Evolutionary conservation across 2,888 invertebrate genomes (phyloP), one percentile per base, ranked within the genome.

Genomic region (Cylindroiulus punctatus): DNA sequence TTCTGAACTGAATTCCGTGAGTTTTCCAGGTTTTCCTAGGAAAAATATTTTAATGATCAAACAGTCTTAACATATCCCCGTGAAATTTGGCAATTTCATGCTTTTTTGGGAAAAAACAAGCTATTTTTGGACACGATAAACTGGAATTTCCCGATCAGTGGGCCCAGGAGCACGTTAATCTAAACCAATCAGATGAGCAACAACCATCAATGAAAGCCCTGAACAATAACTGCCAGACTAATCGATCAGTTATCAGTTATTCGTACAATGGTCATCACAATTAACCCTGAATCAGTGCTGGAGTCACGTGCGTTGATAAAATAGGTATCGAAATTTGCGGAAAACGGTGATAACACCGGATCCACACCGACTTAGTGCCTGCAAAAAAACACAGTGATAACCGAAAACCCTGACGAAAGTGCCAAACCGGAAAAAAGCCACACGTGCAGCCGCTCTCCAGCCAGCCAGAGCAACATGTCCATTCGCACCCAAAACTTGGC

Each of bases 401-500:
- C 1, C 4, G 52, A 52, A 10, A 19, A 52, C n/a, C 52, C n/a
- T n/a, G n/a, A n/a, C n/a, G n/a, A n/a, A n/a, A n/a, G n/a, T n/a
- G n/a, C n/a, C 52, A n/a, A 36, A 52, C 4, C 52, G n/a, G 52
- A 52, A n/a, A 47, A 52, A 52, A 7, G 30, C 14, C 76, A 76
- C 30, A 30, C 30, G 12, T 76, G 76, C 14, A 14, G 30, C 26
- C 76, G 76, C 44, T 12, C 12, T 44, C 12, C 44, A 44, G 30
- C 30, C 30, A 76, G 65, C 65, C 65, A 65, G 14, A 12, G 14
- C 76, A 76, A 14, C 76, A 76, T 76, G 76, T 76, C 76, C 76
- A 76, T 76, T 76, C 22, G 76, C 14, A 76, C 26, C 76, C 76
- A 26, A 76, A 76, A 76, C 30, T 76, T 76, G 76, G 26, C 76